Conservation (phyloP, 2,888 invertebrate species). For the Drosophila prostipennis region DNA sequence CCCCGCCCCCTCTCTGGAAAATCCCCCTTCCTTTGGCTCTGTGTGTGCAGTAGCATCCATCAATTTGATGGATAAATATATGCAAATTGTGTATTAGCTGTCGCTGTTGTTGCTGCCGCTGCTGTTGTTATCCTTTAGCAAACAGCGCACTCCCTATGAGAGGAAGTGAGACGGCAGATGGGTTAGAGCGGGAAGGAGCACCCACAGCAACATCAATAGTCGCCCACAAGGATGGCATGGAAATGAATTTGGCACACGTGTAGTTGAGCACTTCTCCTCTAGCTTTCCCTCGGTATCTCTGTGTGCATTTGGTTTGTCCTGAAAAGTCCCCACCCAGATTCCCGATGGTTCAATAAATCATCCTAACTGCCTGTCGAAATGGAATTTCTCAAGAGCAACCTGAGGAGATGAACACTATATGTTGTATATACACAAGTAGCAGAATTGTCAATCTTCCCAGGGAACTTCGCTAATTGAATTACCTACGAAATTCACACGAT, state of each 20-base stretch:
- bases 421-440: slow-evolving; percentile 4
- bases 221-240: slow-evolving; percentile 58
- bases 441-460: slow-evolving; percentile 7
- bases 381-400: slow-evolving; percentile 58
- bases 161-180: slow-evolving; percentile 1
- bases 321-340: background rate
- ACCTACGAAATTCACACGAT: slow-evolving; percentile 42
- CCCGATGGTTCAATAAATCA: slow-evolving; percentile 76
- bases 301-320: slow-evolving; percentile 41
- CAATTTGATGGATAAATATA: slow-evolving; percentile 85
- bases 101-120: slow-evolving; percentile 74
- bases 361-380: slow-evolving; percentile 71
- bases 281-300: slow-evolving; percentile 9
- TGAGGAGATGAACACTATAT: slow-evolving; percentile 23
- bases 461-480: slow-evolving; percentile 42
- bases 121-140: slow-evolving; percentile 79
- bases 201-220: slow-evolving; percentile 64
- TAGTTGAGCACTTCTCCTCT: slow-evolving; percentile 65
- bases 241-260: slow-evolving; percentile 81
- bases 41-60: slow-evolving; percentile 83
- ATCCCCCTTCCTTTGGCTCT: slow-evolving; percentile 32
- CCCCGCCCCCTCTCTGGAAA: background rate
- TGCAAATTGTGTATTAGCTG: slow-evolving; percentile 84
- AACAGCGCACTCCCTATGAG: slow-evolving; percentile 53
- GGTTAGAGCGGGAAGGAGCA: slow-evolving; percentile 2